phyloP scores from a whole-genome alignment of 2,888 invertebrate genomes.

The Caradrina clavipalpis region DNA sequence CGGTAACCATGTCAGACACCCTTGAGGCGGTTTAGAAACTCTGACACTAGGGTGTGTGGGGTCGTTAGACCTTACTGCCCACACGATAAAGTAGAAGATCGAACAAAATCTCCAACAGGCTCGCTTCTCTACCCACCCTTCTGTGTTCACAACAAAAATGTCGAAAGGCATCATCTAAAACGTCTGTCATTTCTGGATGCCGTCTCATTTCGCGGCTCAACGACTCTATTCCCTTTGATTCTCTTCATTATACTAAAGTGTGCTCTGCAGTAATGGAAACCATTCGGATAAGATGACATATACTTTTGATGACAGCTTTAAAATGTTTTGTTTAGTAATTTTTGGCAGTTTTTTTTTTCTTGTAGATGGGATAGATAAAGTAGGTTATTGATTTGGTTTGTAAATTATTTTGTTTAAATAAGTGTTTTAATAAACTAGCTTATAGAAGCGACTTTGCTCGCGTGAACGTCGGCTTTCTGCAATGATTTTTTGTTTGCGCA shows the following conservation, averaged over 20 bases:
- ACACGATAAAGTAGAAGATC: too few species aligned
- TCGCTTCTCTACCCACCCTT: constrained; percentile 33
- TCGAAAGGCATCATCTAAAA: constrained; percentile 69
- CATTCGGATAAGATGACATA: constrained; percentile 52
- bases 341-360: not conserved
- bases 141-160: constrained; percentile 64
- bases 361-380: too few species aligned
- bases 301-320: constrained; percentile 42
- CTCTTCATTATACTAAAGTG: constrained; percentile 72
- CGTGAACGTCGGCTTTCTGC: too few species aligned
- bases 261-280: constrained; percentile 53
- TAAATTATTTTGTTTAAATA: too few species aligned
- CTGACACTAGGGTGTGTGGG: too few species aligned
- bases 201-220: constrained; percentile 82
- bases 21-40: too few species aligned
- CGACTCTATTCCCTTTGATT: constrained; percentile 78
- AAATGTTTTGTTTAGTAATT: constrained; percentile 32
- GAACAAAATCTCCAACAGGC: constrained; percentile 38
- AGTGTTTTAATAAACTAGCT: too few species aligned
- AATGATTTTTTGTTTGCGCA: too few species aligned
- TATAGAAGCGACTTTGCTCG: too few species aligned
- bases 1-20: too few species aligned
- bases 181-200: constrained; percentile 77
- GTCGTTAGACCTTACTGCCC: too few species aligned
- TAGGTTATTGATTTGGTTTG: too few species aligned